These are phyloP conservation scores for Drosophila monieri DNA, from an alignment of 2,888 invertebrate genomes.

Conservation along the genomic window DNA sequence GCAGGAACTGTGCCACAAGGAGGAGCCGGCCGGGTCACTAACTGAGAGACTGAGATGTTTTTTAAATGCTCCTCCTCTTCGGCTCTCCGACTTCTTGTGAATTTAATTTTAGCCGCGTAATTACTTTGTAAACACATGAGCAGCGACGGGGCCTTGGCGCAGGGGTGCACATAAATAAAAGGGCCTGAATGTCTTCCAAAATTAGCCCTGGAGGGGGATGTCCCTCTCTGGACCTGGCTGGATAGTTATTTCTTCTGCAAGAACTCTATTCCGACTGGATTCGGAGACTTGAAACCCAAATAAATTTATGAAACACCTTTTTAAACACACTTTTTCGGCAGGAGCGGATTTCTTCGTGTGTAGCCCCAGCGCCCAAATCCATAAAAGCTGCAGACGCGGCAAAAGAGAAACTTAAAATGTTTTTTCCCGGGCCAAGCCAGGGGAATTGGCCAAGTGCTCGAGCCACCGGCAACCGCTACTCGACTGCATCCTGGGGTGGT, in stretches of 20 bases:
- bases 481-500: constrained; percentile 74
- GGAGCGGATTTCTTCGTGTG: constrained; percentile 9
- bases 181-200: no score
- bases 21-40: constrained; percentile 17
- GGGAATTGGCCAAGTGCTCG: constrained; percentile 74
- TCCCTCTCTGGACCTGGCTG: no score
- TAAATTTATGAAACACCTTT: no score
- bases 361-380: constrained; percentile 34
- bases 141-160: constrained; percentile 30
- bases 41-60: constrained; percentile 51
- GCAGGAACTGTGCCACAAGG: constrained; percentile 37
- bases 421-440: constrained; percentile 41
- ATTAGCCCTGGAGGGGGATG: no score
- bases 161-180: constrained; percentile 16
- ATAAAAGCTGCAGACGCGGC: constrained; percentile 49
- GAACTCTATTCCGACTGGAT: no score
- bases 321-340: neutral
- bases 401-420: constrained; percentile 41
- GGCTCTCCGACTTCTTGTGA: constrained; percentile 66
- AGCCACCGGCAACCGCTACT: constrained; percentile 21
- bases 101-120: constrained; percentile 81
- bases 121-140: constrained; percentile 82
- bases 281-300: no score
- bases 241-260: no score
- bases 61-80: constrained; percentile 61